Evolutionary conservation across 1,140 invertebrate genomes (phyloP), one percentile per base, ranked within the genome.

Genomic region (Bombus terrestris): DNA sequence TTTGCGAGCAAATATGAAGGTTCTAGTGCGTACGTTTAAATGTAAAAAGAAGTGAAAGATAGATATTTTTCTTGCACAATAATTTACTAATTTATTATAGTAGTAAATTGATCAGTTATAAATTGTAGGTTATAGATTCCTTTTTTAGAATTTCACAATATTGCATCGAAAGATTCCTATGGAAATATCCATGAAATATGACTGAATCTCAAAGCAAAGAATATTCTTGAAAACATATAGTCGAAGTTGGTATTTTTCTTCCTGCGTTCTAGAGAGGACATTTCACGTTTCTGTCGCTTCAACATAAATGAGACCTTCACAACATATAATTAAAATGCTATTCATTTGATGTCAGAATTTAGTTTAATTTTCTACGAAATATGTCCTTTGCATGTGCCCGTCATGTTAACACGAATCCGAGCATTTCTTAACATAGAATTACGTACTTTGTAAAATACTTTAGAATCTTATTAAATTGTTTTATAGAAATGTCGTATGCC

Each of bases 321-420:
- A 78, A 78, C 57, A 10, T 41, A 64, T 39, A 78, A 78, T 78
- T 78, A 78, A 66, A 41, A 78, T 78, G 10, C 62, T 41, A 78
- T 62, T 78, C 57, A 64, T 41, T 39, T 32, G n/a, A 78, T 12
- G 75, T 78, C 75, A 32, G 75, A 64, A 64, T 78, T 78, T 78
- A 35, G 64, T 77, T 77, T 39, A 64, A 35, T 41, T 28, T 41
- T 10, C 57, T 59, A 28, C 39, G 28, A 13, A 39, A 25, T 37
- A 25, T n/a, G 15, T 41, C n/a, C 15, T 22, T 25, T 28, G 75
- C 25, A 28, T 62, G 57, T 32, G 37, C 15, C 37, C 5, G 41
- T 18, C 28, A 32, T 78, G 41, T 64, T 64, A 41, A 62, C 28
- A 39, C 75, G 39, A 32, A 41, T n/a, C 22, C n/a, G 13, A 41